Percentiles rank a stretch among this genome's conserved stretches.
Conservation (phyloP, 2,888 invertebrate species). For the Erebia palarica region DNA sequence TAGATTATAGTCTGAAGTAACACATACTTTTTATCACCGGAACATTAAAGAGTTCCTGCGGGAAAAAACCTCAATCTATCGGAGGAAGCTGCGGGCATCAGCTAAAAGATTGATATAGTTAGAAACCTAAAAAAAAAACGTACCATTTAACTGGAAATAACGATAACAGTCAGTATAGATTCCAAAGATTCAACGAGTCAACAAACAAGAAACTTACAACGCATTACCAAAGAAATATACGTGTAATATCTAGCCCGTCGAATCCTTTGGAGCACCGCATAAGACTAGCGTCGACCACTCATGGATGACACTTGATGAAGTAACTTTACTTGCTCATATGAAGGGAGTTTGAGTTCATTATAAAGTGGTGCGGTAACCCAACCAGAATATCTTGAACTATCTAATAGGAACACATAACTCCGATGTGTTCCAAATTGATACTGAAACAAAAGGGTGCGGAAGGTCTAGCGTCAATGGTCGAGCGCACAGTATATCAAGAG, state of each 20-base stretch:
- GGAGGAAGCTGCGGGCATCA: no score
- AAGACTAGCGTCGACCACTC: conserved; percentile 40
- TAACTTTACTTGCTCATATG: conserved; percentile 31
- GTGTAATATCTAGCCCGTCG: conserved; percentile 34
- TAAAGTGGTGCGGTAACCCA: conserved; percentile 28
- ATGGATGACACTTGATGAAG: conserved; percentile 38
- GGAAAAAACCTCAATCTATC: no score
- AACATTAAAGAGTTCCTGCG: no score
- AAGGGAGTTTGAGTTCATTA: conserved; percentile 35
- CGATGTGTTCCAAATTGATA: conserved; percentile 22
- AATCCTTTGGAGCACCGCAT: conserved; percentile 44
- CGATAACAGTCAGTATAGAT: neutral
- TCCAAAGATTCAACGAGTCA: conserved; percentile 3
- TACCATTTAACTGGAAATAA: neutral
- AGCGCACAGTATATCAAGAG: conserved; percentile 32
- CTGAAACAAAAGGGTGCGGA: conserved; percentile 30
- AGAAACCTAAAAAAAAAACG: no score
- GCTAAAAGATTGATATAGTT: no score
- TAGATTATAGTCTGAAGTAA: no score
- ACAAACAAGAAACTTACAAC: conserved; percentile 19
- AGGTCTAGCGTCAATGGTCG: conserved; percentile 43
- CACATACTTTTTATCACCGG: no score
- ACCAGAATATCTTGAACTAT: conserved; percentile 28
- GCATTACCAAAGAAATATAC: conserved; percentile 28
- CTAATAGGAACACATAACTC: conserved; percentile 8